Percentiles rank a stretch among this genome's conserved stretches.
Evolutionary conservation across 2,888 invertebrate species (phyloP).

Genomic region (Dione vanillae): DNA sequence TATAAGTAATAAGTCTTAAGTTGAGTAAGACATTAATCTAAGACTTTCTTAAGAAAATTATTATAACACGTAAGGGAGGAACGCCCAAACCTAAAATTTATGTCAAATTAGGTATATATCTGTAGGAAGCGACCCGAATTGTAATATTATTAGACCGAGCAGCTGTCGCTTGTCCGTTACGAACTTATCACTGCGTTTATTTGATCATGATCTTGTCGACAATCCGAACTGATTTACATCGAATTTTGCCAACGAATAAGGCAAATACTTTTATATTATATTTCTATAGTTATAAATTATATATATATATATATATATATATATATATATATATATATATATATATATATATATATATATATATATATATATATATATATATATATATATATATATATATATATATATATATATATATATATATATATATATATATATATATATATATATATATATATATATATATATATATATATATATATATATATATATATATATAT

Average conservation of each 20-base stretch:
- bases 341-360: too few species aligned
- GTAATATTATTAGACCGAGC: constrained; percentile 51
- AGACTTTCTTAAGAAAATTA: constrained; percentile 1
- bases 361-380: too few species aligned
- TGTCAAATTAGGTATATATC: constrained; percentile 14
- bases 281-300: background rate
- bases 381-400: too few species aligned
- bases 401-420: too few species aligned
- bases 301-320: too few species aligned
- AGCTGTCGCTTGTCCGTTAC: constrained; percentile 62
- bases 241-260: background rate
- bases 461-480: too few species aligned
- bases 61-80: background rate
- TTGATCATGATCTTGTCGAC: constrained; percentile 69
- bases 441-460: too few species aligned
- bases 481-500: too few species aligned
- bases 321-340: too few species aligned
- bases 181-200: constrained; percentile 60
- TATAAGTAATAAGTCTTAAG: background rate
- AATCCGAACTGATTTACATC: background rate
- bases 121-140: background rate
- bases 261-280: background rate
- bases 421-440: too few species aligned
- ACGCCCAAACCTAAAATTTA: background rate
- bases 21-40: background rate